Evolutionary conservation across 2,113 vertebrate genomes (phyloP).

Genomic region (Zapus hudsonius): DNA sequence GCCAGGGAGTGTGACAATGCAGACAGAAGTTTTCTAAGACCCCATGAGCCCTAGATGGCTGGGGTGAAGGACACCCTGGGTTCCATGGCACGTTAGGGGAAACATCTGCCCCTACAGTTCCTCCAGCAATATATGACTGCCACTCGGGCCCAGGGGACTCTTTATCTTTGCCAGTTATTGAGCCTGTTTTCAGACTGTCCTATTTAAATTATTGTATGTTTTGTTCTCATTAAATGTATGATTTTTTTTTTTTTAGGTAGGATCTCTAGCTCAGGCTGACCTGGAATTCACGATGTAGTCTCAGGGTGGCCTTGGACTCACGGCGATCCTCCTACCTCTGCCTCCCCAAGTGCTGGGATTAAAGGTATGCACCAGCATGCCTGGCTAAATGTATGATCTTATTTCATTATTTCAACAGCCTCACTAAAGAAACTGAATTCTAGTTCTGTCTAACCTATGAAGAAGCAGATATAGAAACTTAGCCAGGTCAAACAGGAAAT

Average conservation of each 20-base stretch:
- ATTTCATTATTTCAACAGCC: not conserved
- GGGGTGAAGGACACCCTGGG: not conserved
- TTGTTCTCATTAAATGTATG: not conserved
- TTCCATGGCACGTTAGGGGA: not conserved
- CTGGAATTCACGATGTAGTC: too few relatives aligned
- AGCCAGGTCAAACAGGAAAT: not conserved
- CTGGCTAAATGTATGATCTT: too few relatives aligned
- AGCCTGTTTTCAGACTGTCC: not conserved
- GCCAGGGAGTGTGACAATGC: too few relatives aligned
- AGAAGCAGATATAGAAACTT: not conserved
- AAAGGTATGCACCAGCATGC: too few relatives aligned
- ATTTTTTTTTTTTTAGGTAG: too few relatives aligned
- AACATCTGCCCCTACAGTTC: not conserved
- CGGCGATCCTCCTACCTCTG: too few relatives aligned
- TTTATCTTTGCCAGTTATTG: not conserved
- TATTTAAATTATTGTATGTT: not conserved
- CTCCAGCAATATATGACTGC: fast-evolving
- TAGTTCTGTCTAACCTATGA: not conserved
- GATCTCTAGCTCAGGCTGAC: too few relatives aligned
- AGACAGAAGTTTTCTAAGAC: not conserved
- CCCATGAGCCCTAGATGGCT: fast-evolving
- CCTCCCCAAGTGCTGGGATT: too few relatives aligned
- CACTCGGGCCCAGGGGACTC: not conserved
- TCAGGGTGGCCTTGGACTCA: too few relatives aligned
- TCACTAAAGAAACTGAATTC: too few relatives aligned